phyloP scores from a whole-genome alignment of 2,797 vertebrate species.

The Xiphophorus birchmanni region DNA sequence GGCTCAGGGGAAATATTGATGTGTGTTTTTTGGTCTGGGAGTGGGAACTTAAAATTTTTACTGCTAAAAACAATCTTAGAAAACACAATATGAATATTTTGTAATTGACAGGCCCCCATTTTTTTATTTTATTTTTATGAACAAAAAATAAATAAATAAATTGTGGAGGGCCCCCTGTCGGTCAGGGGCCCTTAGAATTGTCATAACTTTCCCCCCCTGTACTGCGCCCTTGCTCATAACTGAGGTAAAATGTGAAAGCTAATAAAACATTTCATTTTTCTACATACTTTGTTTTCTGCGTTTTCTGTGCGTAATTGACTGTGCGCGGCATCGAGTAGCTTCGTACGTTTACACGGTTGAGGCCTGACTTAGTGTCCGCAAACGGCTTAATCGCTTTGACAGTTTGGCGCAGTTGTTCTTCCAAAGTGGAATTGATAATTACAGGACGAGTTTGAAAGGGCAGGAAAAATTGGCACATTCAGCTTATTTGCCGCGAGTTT shows the following conservation, averaged over 20 bases:
- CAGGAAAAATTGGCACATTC: conserved; percentile 11
- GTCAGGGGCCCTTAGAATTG: too few relatives aligned
- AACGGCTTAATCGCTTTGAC: conserved; percentile 19
- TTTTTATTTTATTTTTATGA: too few relatives aligned
- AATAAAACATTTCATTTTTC: not conserved
- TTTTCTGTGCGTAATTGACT: not conserved
- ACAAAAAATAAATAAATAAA: too few relatives aligned
- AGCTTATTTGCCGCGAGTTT: conserved; percentile 42
- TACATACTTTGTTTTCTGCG: not conserved
- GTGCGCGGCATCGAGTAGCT: not conserved
- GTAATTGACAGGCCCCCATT: too few relatives aligned
- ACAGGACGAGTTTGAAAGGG: conserved; percentile 28
- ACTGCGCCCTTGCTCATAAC: too few relatives aligned
- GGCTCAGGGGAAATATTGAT: too few relatives aligned
- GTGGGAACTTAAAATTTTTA: too few relatives aligned
- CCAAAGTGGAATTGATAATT: conserved; percentile 45
- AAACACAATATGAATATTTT: too few relatives aligned
- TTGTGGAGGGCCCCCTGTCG: too few relatives aligned
- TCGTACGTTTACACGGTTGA: not conserved
- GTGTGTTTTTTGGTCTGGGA: too few relatives aligned
- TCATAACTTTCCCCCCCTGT: too few relatives aligned
- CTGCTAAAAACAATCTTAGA: too few relatives aligned
- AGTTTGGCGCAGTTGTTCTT: conserved; percentile 30
- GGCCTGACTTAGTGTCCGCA: not conserved
- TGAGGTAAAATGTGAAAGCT: not conserved